These are phyloP conservation scores for Triops longicaudatus DNA, from an alignment of 1,140 invertebrate genomes.

Conservation along the genomic window DNA sequence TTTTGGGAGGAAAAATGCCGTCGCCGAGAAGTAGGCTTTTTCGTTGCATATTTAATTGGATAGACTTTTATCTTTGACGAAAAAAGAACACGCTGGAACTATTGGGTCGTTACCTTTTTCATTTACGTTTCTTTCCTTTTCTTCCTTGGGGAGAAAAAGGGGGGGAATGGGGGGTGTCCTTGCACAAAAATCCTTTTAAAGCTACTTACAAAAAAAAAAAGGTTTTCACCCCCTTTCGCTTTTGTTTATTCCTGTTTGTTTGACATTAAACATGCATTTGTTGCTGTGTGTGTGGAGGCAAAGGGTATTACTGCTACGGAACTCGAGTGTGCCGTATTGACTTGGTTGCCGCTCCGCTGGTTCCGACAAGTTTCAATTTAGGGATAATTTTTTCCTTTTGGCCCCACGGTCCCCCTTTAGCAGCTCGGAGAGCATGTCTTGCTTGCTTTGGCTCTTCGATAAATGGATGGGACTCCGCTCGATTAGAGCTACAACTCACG, in stretches of 20 bases:
- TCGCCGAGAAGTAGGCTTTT: neutral
- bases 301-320: neutral
- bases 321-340: constrained; percentile 2
- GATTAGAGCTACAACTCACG: constrained; percentile 14
- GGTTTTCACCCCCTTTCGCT: neutral
- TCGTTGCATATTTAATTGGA: constrained; percentile 3
- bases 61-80: neutral
- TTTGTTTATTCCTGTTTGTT: constrained; percentile 15
- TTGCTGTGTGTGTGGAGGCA: neutral
- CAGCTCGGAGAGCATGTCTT: neutral
- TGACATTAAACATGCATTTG: constrained; percentile 12
- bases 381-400: neutral
- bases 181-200: constrained; percentile 14
- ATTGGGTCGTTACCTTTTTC: neutral
- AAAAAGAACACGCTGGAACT: neutral
- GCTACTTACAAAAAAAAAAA: constrained; percentile 9
- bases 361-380: constrained; percentile 15
- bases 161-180: neutral
- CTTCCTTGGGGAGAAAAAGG: neutral
- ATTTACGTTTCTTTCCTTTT: neutral
- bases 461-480: constrained; percentile 10
- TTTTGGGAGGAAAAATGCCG: neutral
- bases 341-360: constrained; percentile 4
- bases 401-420: neutral
- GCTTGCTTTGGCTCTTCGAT: constrained; percentile 1